Base-by-base conservation (phyloP, 2,113 vertebrate genomes). In the Scomber japonicus region DNA sequence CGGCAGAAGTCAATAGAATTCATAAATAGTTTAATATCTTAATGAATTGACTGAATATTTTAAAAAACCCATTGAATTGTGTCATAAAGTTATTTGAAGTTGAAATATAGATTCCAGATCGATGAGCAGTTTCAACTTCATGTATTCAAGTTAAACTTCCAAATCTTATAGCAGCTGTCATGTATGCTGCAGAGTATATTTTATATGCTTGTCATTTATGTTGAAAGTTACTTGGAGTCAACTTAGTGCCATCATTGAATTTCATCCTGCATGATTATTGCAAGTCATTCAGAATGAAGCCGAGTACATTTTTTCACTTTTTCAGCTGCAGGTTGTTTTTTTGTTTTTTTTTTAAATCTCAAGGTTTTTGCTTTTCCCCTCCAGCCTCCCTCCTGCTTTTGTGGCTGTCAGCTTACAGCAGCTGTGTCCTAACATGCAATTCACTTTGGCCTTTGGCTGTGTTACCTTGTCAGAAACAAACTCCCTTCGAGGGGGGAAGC, bases 401-500 rank as follows among this genome's bases (percentile, higher is more conserved):
- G 27, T 61, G 21, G 31, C 46, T 63, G 70, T 75, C 79, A 40
- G 16, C 44, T 55, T 30, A 8, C 61, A 54, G 69, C 59, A 74
- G 63, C 80, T 67, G 63, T 6, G 5, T 80, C 27, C 68, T 45
- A 15, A 65, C 60, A 30, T 66, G 31, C 49, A 71, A 4, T 62
- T 81, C 48, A 56, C 24, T 63, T 11, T 9, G 69, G 63, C 35
- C 59, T 55, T 74, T 14, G 31, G 21, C 16, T 60, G 5, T 17
- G 40, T 54, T 50, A 31, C 62, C 75, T 71, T 71, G 63, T 75
- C 66, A 66, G 9, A 74, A 51, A 55, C 53, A 71, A 21, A 68
- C 57, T 74, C 27, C 44, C 65, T 79, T 81, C 30, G 10, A 75
- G 21, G 19, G 40, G 40, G 45, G 21, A 71, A 3, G 24, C 24